Evolutionary conservation across 2,888 invertebrate genomes (phyloP), one percentile per base, ranked within the genome.

Genomic region (Mylabris sibirica): DNA sequence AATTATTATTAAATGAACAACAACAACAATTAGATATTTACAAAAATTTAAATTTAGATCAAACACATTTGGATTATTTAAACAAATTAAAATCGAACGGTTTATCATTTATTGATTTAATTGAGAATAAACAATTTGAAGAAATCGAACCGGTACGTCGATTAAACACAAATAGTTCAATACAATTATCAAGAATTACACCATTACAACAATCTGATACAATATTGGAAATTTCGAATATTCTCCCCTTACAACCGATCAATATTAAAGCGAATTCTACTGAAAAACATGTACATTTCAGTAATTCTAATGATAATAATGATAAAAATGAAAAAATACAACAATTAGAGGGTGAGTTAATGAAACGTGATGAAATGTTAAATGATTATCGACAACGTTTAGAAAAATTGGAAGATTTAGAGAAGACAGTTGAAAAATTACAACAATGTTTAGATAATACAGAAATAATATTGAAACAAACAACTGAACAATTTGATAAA

Each of bases 41-140:
- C 70, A 81, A 88, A 80, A 89, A 90, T 34, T 82, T 90, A 63
- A 89, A 90, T 84, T 84, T 89, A 61, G 89, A 90, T 64, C 88
- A 88, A 60, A 87, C 87, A 6, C 87, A 89, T 71, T 80, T 88
- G 64, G 86, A 85, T 64, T 82, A 84, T 8, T 79, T 88, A 9
- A 63, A 65, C 49, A 60, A 65, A 59, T 60, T 70, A 63, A 26
- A 60, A 90, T 91, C 67, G 5, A 59, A 67, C 3, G 70, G 70
- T 69, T 86, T 91, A 0, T 92, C 92, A 0, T 90, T 92, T 80
- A 90, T 91, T 0, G 92, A 92, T 72, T 91, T 88, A 70, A 91
- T 91, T 69, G 92, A 91, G 77, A 78, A n/a, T n/a, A n/a, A 86
- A 77, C 78, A 86, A 64, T 20, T 14, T 12, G 61, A 86, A 77